Conservation (phyloP, 1,140 invertebrate species). For the Apocrypta bakeri region DNA sequence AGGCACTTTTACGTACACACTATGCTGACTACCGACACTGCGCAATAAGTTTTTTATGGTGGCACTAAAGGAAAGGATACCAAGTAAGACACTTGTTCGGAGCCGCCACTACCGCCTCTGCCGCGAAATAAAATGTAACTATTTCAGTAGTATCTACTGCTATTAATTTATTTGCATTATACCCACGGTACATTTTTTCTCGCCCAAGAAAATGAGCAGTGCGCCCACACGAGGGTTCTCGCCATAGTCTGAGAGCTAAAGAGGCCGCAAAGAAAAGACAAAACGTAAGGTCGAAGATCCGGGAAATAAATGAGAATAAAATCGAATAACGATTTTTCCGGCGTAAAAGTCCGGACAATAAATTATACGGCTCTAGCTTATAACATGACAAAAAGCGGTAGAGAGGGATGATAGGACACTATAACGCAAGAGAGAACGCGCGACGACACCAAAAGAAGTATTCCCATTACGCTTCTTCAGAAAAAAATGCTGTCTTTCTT, state of each 20-base stretch:
- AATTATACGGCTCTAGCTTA: constrained; percentile 41
- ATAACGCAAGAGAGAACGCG: background rate
- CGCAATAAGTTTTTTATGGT: constrained; percentile 32
- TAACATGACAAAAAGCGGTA: constrained; percentile 36
- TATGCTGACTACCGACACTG: constrained; percentile 12
- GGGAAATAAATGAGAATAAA: constrained; percentile 9
- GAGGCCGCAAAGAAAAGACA: background rate
- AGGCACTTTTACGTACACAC: constrained; percentile 12
- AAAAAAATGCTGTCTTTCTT: background rate
- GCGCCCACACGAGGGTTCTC: background rate
- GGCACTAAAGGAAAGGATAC: background rate
- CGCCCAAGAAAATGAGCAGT: background rate
- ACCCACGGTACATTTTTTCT: background rate
- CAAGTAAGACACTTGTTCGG: constrained; percentile 23
- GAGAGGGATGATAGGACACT: constrained; percentile 8
- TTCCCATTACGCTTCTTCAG: constrained; percentile 35
- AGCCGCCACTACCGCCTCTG: too few species aligned
- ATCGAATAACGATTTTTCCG: constrained; percentile 38
- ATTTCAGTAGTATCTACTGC: background rate
- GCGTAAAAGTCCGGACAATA: constrained; percentile 11
- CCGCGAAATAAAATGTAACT: background rate
- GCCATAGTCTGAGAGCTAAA: background rate
- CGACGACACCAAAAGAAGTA: constrained; percentile 1
- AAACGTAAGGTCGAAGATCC: background rate
- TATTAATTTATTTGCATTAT: constrained; percentile 36